Base-by-base conservation (phyloP, 2,888 invertebrate species). In the Tetanocera ferruginea region DNA sequence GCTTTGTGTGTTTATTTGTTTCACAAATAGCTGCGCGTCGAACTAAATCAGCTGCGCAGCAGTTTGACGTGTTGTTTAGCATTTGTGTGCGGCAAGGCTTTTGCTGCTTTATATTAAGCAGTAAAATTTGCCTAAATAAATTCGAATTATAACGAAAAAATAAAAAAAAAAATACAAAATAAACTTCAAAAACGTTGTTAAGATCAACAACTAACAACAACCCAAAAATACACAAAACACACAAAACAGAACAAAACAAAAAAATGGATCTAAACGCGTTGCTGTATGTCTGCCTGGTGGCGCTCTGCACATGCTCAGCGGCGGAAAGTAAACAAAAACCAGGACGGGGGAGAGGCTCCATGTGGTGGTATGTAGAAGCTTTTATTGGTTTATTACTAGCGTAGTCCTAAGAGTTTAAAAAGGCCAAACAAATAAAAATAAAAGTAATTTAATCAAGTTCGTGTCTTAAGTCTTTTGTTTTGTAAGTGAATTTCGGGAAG, bases 321-420 rank as follows among this genome's bases (percentile, higher is more conserved):
- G 87, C 85, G 76, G 89, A 88, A 80, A 88, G 86, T 77, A 89
- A 90, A 87, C 88, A 88, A 73, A 94, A 94, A 87, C 92, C 93
- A 84, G 93, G 94, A 88, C 92, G 95, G 88, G 96, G 96, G 87
- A 93, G 95, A 87, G 96, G 96, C 89, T 95, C 96, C 85, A 96
- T 95, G 94, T 96, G 96, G 96, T 96, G 96, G 96, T 96, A 91
- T 92, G 96, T 92, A 83, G n/a, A 23, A 23, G 43, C 11, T 17
- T 43, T 17, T 28, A 43, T 64, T 28, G 25, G 52, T 19, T 28
- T 19, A 23, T 55, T 2, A 2, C 23, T 2, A 55, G 9, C 2
- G 25, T 8, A 19, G 57, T 60, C 14, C 11, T 23, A 14, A 60
- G 14, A 60, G 23, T 17, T 28, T 28, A 19, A 55, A 19, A 52